These are phyloP conservation scores for Vesta saturnalis DNA, from an alignment of 2,888 invertebrate species.

Conservation along the genomic window DNA sequence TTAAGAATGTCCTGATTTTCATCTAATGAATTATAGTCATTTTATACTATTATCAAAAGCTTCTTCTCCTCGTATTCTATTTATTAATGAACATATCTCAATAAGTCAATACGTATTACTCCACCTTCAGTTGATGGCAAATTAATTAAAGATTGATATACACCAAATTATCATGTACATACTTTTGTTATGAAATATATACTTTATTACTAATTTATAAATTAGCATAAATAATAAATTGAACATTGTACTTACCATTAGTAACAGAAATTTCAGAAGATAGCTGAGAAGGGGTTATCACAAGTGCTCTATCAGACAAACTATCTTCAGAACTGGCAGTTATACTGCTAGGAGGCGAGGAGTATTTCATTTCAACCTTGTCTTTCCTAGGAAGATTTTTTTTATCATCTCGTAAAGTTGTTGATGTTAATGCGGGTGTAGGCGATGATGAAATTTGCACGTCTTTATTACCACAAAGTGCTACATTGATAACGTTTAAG, in stretches of 20 bases:
- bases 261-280: constrained; percentile 18
- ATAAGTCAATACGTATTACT: too few species aligned
- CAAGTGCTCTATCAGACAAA: constrained; percentile 11
- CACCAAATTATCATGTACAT: too few species aligned
- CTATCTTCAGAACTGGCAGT: constrained; percentile 10
- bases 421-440: background rate
- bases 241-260: constrained; percentile 35
- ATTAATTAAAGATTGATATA: too few species aligned
- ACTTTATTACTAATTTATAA: too few species aligned
- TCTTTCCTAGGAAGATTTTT: constrained; percentile 28
- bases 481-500: constrained; percentile 18
- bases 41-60: too few species aligned
- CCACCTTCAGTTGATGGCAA: too few species aligned
- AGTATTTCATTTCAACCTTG: constrained; percentile 15
- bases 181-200: too few species aligned
- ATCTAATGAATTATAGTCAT: too few species aligned
- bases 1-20: too few species aligned
- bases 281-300: constrained; percentile 18
- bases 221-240: too few species aligned
- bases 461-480: constrained; percentile 14
- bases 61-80: too few species aligned
- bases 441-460: background rate
- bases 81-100: too few species aligned
- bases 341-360: constrained; percentile 9
- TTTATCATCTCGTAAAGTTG: constrained; percentile 26